These are phyloP conservation scores for Scalopus aquaticus DNA, from an alignment of 2,113 vertebrate species.

Conservation along the genomic window DNA sequence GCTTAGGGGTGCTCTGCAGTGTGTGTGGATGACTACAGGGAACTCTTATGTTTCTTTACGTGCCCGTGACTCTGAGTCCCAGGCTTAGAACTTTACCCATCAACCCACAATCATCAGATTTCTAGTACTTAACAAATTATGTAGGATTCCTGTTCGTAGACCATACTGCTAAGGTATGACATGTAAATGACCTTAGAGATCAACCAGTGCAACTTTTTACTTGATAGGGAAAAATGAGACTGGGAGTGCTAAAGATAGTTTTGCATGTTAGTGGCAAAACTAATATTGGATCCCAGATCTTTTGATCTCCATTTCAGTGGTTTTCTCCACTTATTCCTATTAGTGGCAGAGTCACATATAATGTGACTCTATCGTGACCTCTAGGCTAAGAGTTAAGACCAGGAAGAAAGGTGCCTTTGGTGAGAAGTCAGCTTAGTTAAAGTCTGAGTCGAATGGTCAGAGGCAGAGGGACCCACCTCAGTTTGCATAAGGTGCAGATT, in stretches of 20 bases:
- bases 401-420: neutral
- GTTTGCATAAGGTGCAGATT: neutral
- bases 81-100: neutral
- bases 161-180: neutral
- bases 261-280: neutral
- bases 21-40: accelerated
- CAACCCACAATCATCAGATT: neutral
- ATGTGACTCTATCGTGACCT: neutral
- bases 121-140: neutral
- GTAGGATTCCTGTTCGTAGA: neutral
- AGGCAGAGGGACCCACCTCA: neutral
- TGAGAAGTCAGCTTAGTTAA: neutral
- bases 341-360: neutral
- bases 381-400: neutral
- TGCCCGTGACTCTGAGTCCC: neutral
- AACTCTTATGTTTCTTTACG: too few relatives aligned
- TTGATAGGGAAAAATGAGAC: neutral
- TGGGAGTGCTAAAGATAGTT: neutral
- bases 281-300: neutral
- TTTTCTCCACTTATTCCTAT: neutral
- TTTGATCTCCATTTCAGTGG: neutral
- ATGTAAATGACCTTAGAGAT: slow-evolving; percentile 17
- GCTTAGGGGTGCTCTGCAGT: neutral
- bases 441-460: neutral
- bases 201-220: neutral